Conservation (phyloP, 2,888 invertebrate genomes). For the Allygus modestus region DNA sequence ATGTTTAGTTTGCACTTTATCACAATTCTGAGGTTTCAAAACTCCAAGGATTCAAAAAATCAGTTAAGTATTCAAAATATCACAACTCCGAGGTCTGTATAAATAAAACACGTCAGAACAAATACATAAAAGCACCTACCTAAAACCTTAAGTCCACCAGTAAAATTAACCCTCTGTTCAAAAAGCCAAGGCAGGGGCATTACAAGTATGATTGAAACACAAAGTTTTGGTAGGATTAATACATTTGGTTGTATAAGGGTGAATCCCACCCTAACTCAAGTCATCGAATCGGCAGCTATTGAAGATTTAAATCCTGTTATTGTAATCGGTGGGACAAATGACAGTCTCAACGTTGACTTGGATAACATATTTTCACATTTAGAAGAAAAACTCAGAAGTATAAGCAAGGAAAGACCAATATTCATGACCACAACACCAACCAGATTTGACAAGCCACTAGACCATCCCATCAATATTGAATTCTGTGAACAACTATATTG, state of each 20-base stretch:
- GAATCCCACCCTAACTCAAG: background rate
- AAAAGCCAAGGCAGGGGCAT: conserved; percentile 25
- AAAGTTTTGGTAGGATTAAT: conserved; percentile 4
- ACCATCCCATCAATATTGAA: background rate
- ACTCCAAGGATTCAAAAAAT: no score
- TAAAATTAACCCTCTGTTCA: conserved; percentile 15
- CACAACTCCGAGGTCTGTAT: no score
- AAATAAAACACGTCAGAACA: background rate
- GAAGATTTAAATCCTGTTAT: conserved; percentile 3
- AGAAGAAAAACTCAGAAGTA: background rate
- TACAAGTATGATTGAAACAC: background rate
- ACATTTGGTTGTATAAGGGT: conserved; percentile 11
- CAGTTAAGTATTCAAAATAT: no score
- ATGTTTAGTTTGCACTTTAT: no score
- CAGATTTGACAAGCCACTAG: conserved; percentile 14
- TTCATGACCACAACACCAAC: background rate
- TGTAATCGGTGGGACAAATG: conserved; percentile 12
- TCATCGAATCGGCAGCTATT: background rate
- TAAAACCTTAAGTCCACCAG: background rate
- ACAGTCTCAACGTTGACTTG: background rate
- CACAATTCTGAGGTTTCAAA: no score
- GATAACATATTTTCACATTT: background rate
- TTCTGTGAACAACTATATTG: background rate
- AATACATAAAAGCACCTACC: background rate
- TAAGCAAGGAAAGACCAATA: background rate